Evolutionary conservation across 2,797 vertebrate species (phyloP).

Genomic region (Dendrocincla fuliginosa): DNA sequence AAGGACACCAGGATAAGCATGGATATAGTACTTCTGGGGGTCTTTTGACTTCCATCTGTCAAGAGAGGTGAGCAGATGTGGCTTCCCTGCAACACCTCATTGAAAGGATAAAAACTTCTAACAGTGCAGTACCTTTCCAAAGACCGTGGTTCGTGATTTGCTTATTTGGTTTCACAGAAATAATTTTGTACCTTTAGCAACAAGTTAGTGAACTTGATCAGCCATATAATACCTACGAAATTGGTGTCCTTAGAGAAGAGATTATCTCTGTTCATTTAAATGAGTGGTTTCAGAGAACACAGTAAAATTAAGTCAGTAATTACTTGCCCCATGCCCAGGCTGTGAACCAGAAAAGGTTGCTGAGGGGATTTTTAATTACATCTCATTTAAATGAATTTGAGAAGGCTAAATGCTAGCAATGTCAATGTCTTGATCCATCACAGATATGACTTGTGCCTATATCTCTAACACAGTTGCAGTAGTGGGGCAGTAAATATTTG

Average conservation of each 20-base stretch:
- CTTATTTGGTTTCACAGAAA: constrained; percentile 1
- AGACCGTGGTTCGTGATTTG: not conserved
- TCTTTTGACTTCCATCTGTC: constrained; percentile 59
- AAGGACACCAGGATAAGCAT: not conserved
- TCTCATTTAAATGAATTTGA: not conserved
- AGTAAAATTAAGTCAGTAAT: constrained; percentile 21
- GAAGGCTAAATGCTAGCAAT: not conserved
- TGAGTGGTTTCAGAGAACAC: constrained; percentile 3
- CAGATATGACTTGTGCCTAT: not conserved
- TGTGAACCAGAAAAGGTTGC: constrained; percentile 14
- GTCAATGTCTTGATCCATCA: not conserved
- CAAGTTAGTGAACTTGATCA: not conserved
- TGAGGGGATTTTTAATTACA: not conserved
- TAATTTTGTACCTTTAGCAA: not conserved
- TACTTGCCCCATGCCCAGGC: not conserved
- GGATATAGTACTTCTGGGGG: not conserved
- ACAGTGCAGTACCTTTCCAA: not conserved
- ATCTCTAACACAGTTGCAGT: not conserved
- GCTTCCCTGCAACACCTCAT: constrained; percentile 13
- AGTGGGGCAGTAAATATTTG: not conserved
- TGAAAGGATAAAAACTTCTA: constrained; percentile 22
- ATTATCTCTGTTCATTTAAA: constrained; percentile 7
- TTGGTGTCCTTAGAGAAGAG: not conserved
- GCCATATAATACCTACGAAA: not conserved
- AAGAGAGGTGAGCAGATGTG: constrained; percentile 45